Evolutionary conservation across 2,113 vertebrate genomes (phyloP).

Genomic region (Rhynchomys soricoides): DNA sequence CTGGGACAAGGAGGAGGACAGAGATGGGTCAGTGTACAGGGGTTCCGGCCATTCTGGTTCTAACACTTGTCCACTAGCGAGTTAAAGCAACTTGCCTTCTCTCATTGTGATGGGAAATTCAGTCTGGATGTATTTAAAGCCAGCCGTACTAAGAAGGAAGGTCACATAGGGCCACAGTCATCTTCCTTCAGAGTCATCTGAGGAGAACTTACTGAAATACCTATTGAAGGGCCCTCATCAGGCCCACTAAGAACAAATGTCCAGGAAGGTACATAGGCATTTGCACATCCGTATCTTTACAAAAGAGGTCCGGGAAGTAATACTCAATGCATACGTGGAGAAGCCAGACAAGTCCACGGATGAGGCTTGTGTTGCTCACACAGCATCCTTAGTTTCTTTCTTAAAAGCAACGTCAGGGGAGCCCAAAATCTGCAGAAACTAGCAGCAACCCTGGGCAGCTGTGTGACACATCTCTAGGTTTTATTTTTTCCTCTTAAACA

Average conservation of each 20-base stretch:
- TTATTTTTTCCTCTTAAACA: background rate
- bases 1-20: accelerated
- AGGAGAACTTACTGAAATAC: background rate
- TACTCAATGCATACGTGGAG: background rate
- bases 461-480: background rate
- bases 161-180: background rate
- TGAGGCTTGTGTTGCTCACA: background rate
- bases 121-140: background rate
- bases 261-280: background rate
- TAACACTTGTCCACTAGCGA: background rate
- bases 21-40: background rate
- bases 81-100: background rate
- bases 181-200: background rate
- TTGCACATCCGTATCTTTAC: background rate
- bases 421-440: background rate
- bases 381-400: background rate
- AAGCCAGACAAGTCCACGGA: background rate
- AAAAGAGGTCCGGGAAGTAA: background rate
- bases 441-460: background rate
- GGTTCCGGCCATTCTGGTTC: background rate
- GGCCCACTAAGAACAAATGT: background rate
- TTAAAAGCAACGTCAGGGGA: background rate
- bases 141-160: background rate
- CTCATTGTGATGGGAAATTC: background rate
- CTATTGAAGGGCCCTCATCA: background rate